Evolutionary conservation across 2,888 invertebrate species (phyloP), one percentile per base, ranked within the genome.

Genomic region (Drosophila hamatofila): DNA sequence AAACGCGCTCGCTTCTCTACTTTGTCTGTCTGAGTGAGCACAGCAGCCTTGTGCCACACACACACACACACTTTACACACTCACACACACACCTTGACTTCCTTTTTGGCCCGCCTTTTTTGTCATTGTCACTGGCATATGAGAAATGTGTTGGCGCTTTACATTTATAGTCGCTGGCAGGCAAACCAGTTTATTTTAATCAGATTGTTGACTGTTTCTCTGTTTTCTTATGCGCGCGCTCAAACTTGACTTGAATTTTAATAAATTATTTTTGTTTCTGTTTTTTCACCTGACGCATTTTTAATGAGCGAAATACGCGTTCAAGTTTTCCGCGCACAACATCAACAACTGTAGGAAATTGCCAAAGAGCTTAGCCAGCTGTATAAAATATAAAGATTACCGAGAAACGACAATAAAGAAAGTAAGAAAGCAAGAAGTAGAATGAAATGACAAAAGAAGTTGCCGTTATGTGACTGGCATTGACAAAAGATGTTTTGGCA

Each of bases 321-420:
- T 88, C 69, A 88, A 85, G 78, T 87, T 78, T 77, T 21, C 18
- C 41, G 41, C 18, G 41, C 4, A 11, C 4, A 11, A 18, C 18
- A 41, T 41, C 41, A 41, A 18, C 49, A 51, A 21, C 33, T 54
- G 21, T 35, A n/a, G 46, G 39, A 69, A 78, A 70, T 70, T 62
- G 67, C 27, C 48, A 54, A 72, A 79, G 78, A 77, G 84, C 76
- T 79, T 81, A 87, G 83, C 82, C 87, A 90, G 87, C 83, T 87
- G 89, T 80, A 66, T 63, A 75, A 71, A 78, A 88, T 87, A 82
- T 78, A 88, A 87, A 88, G 89, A 87, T 88, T 80, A 80, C 74
- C 74, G 5, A 25, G 33, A 39, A n/a, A 39, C 8, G 39, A n/a
- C n/a, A n/a, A 39, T 14, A 35, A 35, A 12, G 14, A 16, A 16